Percentiles rank a stretch among this genome's conserved stretches.
phyloP scores from a whole-genome alignment of 2,113 vertebrate species.

The Garra rufa region DNA sequence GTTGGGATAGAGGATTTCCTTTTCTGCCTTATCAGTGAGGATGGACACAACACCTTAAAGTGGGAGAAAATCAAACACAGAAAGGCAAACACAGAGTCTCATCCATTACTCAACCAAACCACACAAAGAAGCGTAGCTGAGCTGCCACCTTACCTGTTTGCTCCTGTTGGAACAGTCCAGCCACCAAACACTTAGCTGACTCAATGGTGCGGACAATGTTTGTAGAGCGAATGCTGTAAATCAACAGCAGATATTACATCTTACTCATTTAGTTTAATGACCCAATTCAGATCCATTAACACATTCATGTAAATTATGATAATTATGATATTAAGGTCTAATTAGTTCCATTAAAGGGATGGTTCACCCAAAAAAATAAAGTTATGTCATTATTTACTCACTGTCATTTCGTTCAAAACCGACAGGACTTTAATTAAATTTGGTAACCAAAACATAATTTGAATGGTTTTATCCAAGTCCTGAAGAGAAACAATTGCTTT shows the following conservation, averaged over 20 bases:
- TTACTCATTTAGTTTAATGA: constrained; percentile 16
- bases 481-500: no score
- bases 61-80: neutral
- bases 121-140: neutral
- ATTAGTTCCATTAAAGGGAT: no score
- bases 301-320: neutral
- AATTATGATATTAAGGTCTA: neutral
- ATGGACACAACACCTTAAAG: constrained; percentile 81
- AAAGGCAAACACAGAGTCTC: constrained; percentile 7
- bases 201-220: constrained; percentile 94
- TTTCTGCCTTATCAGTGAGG: constrained; percentile 80
- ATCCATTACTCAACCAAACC: neutral
- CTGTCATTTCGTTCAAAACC: no score
- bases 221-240: constrained; percentile 88
- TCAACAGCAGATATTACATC: constrained; percentile 34
- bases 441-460: no score
- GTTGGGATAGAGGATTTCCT: constrained; percentile 95
- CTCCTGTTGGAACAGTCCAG: constrained; percentile 89
- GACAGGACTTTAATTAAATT: no score
- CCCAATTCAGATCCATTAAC: neutral
- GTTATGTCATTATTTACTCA: no score
- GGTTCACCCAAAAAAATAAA: no score
- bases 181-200: constrained; percentile 89
- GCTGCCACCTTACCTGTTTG: constrained; percentile 81
- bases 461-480: no score